Evolutionary conservation across 2,113 vertebrate species (phyloP), one percentile per base, ranked within the genome.

Genomic region (Onychostoma macrolepis): DNA sequence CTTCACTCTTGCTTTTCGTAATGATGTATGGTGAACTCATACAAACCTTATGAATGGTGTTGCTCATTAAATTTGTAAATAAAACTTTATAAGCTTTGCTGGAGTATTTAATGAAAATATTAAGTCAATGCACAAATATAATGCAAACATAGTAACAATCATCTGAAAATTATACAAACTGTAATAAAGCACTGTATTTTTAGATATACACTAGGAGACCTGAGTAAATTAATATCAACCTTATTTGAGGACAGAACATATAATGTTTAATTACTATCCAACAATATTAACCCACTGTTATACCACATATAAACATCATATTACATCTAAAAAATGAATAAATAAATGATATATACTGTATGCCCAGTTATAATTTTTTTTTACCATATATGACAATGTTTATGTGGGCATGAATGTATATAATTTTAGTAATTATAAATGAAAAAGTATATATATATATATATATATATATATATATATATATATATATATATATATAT

Each of bases 1-100:
- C 58, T 50, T 89, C 90, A 88, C 83, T 82, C 13, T 76, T 45
- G 41, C 71, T 24, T 90, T 82, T 90, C 87, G 36, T 86, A 79
- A 86, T 87, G 88, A 89, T 84, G 56, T 76, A 90, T 91, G 83
- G 84, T 87, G 86, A 90, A 72, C 36, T 72, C 9, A 71, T 36
- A 33, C 15, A 72, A 87, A 82, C 38, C 15, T 58, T 24, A 75
- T 77, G 58, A 69, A 83, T 58, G 69, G 78, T 88, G 83, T 48
- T 45, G 11, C 71, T 90, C 72, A 83, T 67, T 86, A 84, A 75
- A 80, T 91, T 90, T 95, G 91, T 94, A 93, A 95, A 94, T 95
- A 95, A 96, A 95, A 67, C 90, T 88, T 87, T 89, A 65, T 48
- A 79, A 87, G 83, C 41, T 80, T 65, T 53, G 19, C 26, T 48